Conservation (phyloP, 1,140 invertebrate genomes). For the Rhynchophorus ferrugineus region DNA sequence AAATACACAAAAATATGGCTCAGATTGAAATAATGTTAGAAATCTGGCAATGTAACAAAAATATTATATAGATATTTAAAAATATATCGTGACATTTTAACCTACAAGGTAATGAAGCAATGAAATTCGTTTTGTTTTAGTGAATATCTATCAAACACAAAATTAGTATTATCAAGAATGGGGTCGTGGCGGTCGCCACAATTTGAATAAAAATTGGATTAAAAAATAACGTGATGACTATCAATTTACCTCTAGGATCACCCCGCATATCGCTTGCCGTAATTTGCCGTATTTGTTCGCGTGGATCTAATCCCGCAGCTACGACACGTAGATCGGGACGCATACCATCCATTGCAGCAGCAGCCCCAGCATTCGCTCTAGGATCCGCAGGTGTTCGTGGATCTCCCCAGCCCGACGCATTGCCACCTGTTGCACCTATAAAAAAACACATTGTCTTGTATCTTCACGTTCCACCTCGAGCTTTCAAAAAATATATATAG, state of each 20-base stretch:
- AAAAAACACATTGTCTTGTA: too few relatives aligned
- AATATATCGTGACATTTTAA: not conserved
- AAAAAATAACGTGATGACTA: too few relatives aligned
- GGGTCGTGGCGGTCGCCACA: too few relatives aligned
- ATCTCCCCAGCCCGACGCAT: slow-evolving; percentile 24
- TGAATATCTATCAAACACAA: not conserved
- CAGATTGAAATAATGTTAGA: not conserved
- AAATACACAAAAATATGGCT: not conserved
- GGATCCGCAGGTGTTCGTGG: slow-evolving; percentile 40
- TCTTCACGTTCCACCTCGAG: too few relatives aligned
- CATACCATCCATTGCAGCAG: slow-evolving; percentile 10
- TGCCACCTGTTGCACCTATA: slow-evolving; percentile 20
- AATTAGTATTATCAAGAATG: too few relatives aligned
- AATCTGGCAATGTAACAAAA: slow-evolving; percentile 5
- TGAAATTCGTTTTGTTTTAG: not conserved
- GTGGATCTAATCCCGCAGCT: slow-evolving; percentile 47
- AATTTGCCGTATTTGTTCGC: slow-evolving; percentile 53
- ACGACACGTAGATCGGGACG: slow-evolving; percentile 27
- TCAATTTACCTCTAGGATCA: slow-evolving; percentile 53
- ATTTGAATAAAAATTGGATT: too few relatives aligned
- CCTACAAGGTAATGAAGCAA: not conserved
- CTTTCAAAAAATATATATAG: too few relatives aligned
- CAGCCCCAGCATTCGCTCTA: slow-evolving; percentile 9
- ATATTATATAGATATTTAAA: slow-evolving; percentile 4
- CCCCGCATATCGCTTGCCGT: slow-evolving; percentile 54